Base-by-base conservation (phyloP, 2,113 vertebrate genomes). In the Antechinus flavipes region DNA sequence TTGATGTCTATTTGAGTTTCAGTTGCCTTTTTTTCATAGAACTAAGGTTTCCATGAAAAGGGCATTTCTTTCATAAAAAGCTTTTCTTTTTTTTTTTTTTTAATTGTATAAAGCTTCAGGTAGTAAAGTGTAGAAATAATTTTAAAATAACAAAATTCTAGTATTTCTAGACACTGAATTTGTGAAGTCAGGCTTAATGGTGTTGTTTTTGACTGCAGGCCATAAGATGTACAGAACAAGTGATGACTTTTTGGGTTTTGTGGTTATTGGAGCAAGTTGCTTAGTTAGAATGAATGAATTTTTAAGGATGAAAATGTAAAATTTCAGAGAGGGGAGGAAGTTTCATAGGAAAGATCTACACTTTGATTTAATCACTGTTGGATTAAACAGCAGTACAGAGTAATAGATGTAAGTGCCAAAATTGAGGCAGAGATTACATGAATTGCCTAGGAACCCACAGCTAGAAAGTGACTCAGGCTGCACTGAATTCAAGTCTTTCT, bases 291-390 rank as follows among this genome's bases (percentile, higher is more conserved):
- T 42, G n/a, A 42, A 47, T 84, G 93, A 61, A 16, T n/a, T 93
- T 95, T 50, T 68, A 46, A 68, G 61, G 84, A 95, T 68, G 90
- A 68, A 93, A 56, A 93, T 30, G 26, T 26, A 68, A n/a, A 90
- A n/a, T 25, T 90, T 91, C 94, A 94, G 55, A 90, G 91, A 14
- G 47, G 19, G 47, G 10, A 52, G 46, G 58, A 25, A 61, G 58
- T 61, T 61, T 61, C 27, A 61, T 61, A 61, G 30, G 30, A 61
- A 61, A 61, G 26, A 30, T 30, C 58, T 61, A 30, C 27, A 61
- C 10, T 27, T 52, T 52, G 50, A 30, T 30, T 61, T 27, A 25
- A 58, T 61, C 27, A 61, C 10, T 61, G 8, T 27, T 61, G 27
- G 56, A 61, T 30, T 61, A 27, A 61, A 30, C 11, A 30, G 27